Conservation (phyloP, 2,888 invertebrate genomes). For the Zootermopsis nevadensis region DNA sequence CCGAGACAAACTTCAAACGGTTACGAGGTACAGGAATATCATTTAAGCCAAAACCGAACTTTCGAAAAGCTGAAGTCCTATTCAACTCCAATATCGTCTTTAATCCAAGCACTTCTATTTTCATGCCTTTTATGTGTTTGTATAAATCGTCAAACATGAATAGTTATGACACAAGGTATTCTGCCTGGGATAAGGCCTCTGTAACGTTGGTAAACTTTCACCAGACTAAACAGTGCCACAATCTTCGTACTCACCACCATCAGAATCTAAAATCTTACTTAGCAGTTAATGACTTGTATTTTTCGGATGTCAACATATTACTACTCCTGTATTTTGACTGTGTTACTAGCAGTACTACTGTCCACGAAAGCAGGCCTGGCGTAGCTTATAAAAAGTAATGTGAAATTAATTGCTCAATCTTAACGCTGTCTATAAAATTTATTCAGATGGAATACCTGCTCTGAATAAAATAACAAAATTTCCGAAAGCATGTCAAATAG, state of each 20-base stretch:
- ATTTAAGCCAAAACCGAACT: conserved; percentile 82
- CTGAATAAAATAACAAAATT: not conserved
- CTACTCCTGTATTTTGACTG: conserved; percentile 84
- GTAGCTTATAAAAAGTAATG: conserved; percentile 62
- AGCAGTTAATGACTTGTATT: too few species aligned
- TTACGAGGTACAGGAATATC: conserved; percentile 85
- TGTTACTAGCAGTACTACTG: conserved; percentile 72
- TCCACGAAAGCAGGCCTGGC: conserved; percentile 60
- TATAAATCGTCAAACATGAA: conserved; percentile 94
- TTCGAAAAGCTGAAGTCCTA: conserved; percentile 81
- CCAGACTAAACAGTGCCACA: too few species aligned
- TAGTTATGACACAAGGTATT: too few species aligned
- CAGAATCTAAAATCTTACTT: too few species aligned
- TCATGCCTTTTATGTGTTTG: conserved; percentile 66
- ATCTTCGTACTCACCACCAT: too few species aligned
- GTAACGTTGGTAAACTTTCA: too few species aligned
- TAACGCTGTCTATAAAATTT: conserved; percentile 56
- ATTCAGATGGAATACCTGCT: not conserved
- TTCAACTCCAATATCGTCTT: conserved; percentile 67
- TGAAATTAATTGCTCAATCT: conserved; percentile 61
- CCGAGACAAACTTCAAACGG: conserved; percentile 76
- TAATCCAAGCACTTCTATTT: conserved; percentile 55
- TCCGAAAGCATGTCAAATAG: too few species aligned
- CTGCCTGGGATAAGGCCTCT: too few species aligned
- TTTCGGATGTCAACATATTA: conserved; percentile 82